Evolutionary conservation across 2,888 invertebrate species (phyloP), one percentile per base, ranked within the genome.

Genomic region (Drosophila yooni): DNA sequence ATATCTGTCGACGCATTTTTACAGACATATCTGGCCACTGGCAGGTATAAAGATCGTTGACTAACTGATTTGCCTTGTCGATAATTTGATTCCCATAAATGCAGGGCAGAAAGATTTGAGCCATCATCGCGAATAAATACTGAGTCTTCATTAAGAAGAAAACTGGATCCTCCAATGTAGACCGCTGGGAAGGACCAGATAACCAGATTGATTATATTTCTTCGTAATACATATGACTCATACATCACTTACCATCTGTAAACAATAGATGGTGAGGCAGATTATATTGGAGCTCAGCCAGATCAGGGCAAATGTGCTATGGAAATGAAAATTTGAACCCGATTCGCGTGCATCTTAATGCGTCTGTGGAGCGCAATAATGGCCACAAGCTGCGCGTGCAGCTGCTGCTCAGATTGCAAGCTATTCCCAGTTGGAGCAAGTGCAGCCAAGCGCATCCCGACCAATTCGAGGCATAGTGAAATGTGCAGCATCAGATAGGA

Each of bases 401-500:
- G 56, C 18, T 65, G 18, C 7, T 40, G 51, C 51, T 68, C 68
- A 2, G 70, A 57, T 7, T 51, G 25, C 25, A 7, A 3, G 8
- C 34, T 15, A 3, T 25, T 56, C 2, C 29, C 36, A 10, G 38
- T 25, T 29, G 51, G 43, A 18, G 63, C 21, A 36, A 81, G 54
- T 6, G 29, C 50, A 10, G 56, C 36, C 56, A 87, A 65, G 5
- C 83, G 81, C 48, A 67, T 62, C 0, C 84, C 87, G 48, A 87
- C 21, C 53, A 83, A 40, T 13, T 66, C 61, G 2, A 83, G 31
- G n/a, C 67, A 75, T 0, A 84, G 67, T 2, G 84, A 70, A 18
- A 84, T 18, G 43, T 87, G 75, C 13, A 81, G 21, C 77, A 84
- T 73, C 11, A 84, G 31, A 56, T 87, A 84, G 54, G 82, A 87